These are phyloP conservation scores for Cyanoramphus novaezelandiae DNA, from an alignment of 2,113 vertebrate species.

Conservation along the genomic window DNA sequence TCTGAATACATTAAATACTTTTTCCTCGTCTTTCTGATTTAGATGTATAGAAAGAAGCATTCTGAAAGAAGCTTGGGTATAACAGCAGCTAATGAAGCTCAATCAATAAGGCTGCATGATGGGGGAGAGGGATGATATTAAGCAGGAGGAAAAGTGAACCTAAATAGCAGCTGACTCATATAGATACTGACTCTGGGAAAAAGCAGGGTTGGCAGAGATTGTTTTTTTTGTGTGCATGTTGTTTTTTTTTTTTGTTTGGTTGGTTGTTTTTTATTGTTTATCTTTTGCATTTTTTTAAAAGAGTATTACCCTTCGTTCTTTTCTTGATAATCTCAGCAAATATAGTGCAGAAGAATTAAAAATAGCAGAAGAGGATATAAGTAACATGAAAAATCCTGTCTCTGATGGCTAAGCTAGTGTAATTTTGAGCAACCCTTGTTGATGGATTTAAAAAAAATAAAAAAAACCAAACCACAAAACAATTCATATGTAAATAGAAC, in stretches of 20 bases:
- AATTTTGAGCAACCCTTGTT: not conserved
- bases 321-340: not conserved
- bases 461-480: not conserved
- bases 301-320: rapidly evolving
- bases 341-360: not conserved
- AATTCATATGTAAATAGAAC: not conserved
- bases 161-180: not conserved
- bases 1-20: not conserved
- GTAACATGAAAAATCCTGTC: not conserved
- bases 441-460: not conserved
- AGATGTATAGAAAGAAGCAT: not conserved
- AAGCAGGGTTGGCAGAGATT: rapidly evolving
- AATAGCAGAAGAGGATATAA: not conserved
- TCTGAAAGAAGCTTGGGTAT: not conserved
- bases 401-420: not conserved
- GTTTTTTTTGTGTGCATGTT: not conserved
- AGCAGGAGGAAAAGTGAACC: not conserved
- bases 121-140: not conserved
- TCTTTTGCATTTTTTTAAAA: not conserved
- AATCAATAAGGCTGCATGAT: not conserved
- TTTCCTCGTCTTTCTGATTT: not conserved
- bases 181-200: not conserved
- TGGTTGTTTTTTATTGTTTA: not conserved
- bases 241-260: not conserved
- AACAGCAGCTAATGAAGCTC: not conserved